phyloP scores from a whole-genome alignment of 2,113 vertebrate genomes.

The Ornithorhynchus anatinus region DNA sequence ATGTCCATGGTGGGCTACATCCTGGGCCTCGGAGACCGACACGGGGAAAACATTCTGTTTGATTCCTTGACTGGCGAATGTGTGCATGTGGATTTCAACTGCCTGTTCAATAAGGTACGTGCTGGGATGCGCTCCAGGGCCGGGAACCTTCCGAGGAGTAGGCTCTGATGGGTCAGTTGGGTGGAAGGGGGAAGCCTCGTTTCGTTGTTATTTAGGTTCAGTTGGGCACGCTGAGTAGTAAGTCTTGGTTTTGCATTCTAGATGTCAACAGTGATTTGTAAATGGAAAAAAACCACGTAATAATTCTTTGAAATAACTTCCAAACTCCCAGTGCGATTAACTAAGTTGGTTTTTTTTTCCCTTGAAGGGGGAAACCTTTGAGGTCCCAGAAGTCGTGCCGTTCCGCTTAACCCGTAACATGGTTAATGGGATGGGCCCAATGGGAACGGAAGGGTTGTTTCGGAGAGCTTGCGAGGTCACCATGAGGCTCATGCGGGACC shows the following conservation, averaged over 20 bases:
- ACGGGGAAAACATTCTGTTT: conserved; percentile 97
- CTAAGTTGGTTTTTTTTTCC: conserved; percentile 1
- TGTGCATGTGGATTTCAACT: conserved; percentile 98
- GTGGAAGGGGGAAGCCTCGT: no score
- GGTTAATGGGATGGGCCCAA: conserved; percentile 97
- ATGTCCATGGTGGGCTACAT: conserved; percentile 99
- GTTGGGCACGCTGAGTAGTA: no score
- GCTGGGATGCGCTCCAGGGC: not conserved
- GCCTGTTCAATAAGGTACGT: conserved; percentile 96
- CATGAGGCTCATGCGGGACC: conserved; percentile 91
- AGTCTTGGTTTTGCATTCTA: no score
- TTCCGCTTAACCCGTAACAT: conserved; percentile 98
- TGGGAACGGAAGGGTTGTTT: conserved; percentile 97
- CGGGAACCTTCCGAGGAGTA: no score
- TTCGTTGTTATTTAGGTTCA: no score
- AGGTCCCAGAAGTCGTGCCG: conserved; percentile 95
- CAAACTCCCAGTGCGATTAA: not conserved
- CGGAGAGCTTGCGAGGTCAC: conserved; percentile 97
- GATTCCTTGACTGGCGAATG: conserved; percentile 96
- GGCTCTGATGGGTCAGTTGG: no score
- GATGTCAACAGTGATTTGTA: no score
- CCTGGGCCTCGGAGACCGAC: conserved; percentile 95
- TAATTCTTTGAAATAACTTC: no score
- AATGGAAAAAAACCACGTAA: no score
- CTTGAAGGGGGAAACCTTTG: conserved; percentile 94